These are phyloP conservation scores for Cantharis rufa DNA, from an alignment of 2,888 invertebrate genomes.

Conservation along the genomic window DNA sequence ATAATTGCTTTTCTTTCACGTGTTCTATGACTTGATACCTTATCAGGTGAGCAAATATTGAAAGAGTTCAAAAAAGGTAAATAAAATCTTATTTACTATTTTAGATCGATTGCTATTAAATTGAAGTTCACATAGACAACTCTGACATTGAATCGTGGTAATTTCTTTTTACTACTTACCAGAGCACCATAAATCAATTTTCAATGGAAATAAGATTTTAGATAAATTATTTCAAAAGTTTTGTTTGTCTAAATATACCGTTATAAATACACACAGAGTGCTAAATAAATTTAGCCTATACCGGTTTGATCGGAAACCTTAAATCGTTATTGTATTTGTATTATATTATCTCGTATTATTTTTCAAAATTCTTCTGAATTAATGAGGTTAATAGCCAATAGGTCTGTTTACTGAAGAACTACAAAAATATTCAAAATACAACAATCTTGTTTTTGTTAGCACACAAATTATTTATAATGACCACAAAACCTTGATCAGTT, in stretches of 20 bases:
- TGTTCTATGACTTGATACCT: neutral
- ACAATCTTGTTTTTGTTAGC: neutral
- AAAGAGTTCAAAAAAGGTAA: neutral
- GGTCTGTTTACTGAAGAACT: neutral
- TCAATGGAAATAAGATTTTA: neutral
- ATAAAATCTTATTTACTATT: neutral
- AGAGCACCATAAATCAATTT: neutral
- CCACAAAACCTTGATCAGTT: neutral
- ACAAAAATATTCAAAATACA: neutral
- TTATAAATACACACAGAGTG: neutral
- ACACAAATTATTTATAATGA: neutral
- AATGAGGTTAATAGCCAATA: neutral
- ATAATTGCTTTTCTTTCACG: neutral
- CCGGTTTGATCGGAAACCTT: neutral
- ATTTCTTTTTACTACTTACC: neutral
- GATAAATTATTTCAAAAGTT: neutral
- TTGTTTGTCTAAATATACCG: neutral
- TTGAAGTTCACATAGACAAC: neutral
- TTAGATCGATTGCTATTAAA: neutral
- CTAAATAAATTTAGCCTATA: neutral
- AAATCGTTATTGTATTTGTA: too few species aligned
- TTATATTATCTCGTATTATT: neutral
- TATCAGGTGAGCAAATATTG: neutral
- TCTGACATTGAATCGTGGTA: neutral
- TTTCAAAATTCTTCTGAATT: neutral